These are phyloP conservation scores for Microtus californicus DNA, from an alignment of 2,797 vertebrate species.

Conservation along the genomic window DNA sequence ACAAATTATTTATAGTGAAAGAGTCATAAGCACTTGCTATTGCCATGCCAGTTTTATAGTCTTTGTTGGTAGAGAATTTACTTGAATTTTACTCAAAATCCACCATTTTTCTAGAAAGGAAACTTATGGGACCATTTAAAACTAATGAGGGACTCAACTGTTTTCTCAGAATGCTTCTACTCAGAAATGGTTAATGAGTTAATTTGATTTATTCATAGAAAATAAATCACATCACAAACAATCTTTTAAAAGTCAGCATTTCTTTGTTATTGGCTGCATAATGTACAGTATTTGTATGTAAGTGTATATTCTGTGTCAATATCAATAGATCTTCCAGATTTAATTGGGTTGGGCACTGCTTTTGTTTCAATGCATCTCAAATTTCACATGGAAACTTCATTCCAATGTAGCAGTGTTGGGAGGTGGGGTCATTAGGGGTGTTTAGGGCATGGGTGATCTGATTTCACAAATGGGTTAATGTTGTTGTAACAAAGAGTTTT, in stretches of 20 bases:
- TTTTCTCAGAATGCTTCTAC: background rate
- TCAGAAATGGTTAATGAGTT: constrained; percentile 30
- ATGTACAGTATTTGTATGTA: constrained; percentile 9
- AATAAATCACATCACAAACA: background rate
- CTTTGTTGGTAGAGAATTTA: background rate
- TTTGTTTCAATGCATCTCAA: background rate
- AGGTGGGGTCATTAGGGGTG: background rate
- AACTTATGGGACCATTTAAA: background rate
- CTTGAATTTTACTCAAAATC: background rate
- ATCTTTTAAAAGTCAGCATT: background rate
- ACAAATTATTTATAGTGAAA: background rate
- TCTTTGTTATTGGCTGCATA: background rate
- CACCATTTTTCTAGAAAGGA: background rate
- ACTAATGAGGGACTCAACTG: background rate
- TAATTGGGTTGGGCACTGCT: background rate
- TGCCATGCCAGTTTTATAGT: background rate
- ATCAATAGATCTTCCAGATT: background rate
- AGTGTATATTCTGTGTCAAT: background rate
- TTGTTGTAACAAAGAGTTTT: background rate
- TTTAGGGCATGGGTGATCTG: background rate
- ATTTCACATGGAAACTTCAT: background rate
- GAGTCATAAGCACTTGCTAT: background rate
- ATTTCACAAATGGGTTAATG: background rate
- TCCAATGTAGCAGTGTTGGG: background rate
- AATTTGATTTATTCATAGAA: constrained; percentile 11